Conservation (phyloP, 2,113 vertebrate genomes). For the Riparia riparia region DNA sequence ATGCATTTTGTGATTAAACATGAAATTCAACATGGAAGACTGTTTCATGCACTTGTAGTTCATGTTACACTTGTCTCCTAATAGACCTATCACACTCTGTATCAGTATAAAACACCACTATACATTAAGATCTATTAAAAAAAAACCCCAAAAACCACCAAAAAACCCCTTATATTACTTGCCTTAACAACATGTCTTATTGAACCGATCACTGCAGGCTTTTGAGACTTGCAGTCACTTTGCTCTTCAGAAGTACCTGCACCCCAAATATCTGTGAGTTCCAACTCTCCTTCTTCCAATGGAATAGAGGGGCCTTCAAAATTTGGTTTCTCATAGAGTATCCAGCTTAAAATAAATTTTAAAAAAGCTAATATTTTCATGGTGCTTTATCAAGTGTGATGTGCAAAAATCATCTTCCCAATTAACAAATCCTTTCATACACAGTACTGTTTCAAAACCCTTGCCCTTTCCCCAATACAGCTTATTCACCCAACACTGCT, state of each 20-base stretch:
- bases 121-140: background rate
- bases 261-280: slow-evolving; percentile 87
- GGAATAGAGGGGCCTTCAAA: slow-evolving; percentile 90
- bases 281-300: slow-evolving; percentile 90
- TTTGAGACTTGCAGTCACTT: slow-evolving; percentile 53
- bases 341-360: slow-evolving; percentile 84
- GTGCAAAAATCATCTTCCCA: background rate
- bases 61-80: background rate
- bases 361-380: background rate
- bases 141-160: background rate
- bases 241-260: slow-evolving; percentile 71
- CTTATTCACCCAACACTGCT: background rate
- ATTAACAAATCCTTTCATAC: background rate
- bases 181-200: slow-evolving; percentile 90
- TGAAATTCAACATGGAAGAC: background rate
- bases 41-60: background rate
- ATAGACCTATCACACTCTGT: background rate
- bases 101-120: background rate
- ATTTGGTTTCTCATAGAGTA: slow-evolving; percentile 92
- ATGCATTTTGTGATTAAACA: background rate
- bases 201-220: slow-evolving; percentile 89
- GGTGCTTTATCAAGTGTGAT: background rate
- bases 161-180: slow-evolving; percentile 42
- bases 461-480: background rate
- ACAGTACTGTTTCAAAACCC: background rate